Evolutionary conservation across 2,797 vertebrate genomes (phyloP), one percentile per base, ranked within the genome.

Genomic region (Gouania willdenowi): DNA sequence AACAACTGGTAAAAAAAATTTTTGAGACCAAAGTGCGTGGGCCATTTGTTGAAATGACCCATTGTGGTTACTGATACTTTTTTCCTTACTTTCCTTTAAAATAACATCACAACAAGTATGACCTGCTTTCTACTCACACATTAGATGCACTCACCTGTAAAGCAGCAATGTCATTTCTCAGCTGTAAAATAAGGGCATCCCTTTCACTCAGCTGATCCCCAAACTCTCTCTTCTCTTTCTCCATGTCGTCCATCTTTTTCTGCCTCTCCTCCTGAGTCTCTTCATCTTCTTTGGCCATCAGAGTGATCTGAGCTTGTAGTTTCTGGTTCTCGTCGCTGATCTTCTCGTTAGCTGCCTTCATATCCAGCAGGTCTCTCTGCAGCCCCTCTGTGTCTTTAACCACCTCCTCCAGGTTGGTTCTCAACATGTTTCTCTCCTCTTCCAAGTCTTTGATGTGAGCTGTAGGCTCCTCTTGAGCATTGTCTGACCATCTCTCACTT

Each of bases 111-210:
- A n/a, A n/a, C n/a, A n/a, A n/a, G n/a, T n/a, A n/a, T n/a, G n/a
- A n/a, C n/a, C n/a, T n/a, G n/a, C n/a, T n/a, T n/a, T n/a, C n/a
- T n/a, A n/a, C n/a, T n/a, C n/a, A n/a, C n/a, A n/a, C n/a, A n/a
- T n/a, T n/a, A n/a, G n/a, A n/a, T 20, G 2, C 32, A 76, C 87
- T 86, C 65, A 99, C 96, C 94, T 95, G 92, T 49, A 92, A 56
- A 53, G 68, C 65, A 48, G 64, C 66, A 28, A 93, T 65, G 61
- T 96, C 89, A 8, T 75, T 80, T 82, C 59, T 90, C 41, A 92
- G 26, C 57, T 85, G 84, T 53, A 77, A 84, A 34, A 93, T 61
- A 12, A 91, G 77, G 3, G 71, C 66, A 26, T 94, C 93, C 68
- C 89, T 95, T 58, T 93, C 89, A 11, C 84, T 77, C 40, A 95